Evolutionary conservation across 2,797 vertebrate species (phyloP), one percentile per base, ranked within the genome.

Genomic region (Threskiornis aethiopicus): DNA sequence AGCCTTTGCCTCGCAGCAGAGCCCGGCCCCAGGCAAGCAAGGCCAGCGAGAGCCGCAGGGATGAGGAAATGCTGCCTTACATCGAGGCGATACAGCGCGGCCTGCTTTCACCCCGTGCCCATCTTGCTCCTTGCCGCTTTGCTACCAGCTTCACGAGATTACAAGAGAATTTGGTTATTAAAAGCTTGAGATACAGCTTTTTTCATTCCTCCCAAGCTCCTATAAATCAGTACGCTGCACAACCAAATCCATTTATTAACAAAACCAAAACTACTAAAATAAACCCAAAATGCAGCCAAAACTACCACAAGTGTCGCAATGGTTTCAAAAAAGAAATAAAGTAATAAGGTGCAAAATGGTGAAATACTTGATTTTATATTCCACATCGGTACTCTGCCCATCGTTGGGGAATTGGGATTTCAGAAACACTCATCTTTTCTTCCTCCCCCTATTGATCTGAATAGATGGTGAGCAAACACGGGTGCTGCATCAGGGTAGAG

Each of bases 51-150:
- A 22, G 26, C 5, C 49, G 1, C 51, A 1, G 0, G 21, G 58
- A 1, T 9, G 6, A 26, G 35, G 28, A 33, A 49, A 2, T 2
- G 1, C 39, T 3, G 3, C 70, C 35, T n/a, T 7, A 21, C 35
- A 4, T 4, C 8, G 2, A 8, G 57, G 20, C 67, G 19, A 35
- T 5, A 2, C 13, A 8, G 41, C 0, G 33, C n/a, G 4, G 2
- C 1, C 57, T 4, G 1, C 79, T 29, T 39, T 12, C 33, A 20
- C 25, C n/a, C 16, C 6, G 8, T 3, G 2, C 2, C 4, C 11
- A 3, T 0, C 7, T 26, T 37, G 35, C 57, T 28, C 5, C 46
- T 25, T 44, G 35, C 41, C 10, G 21, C 6, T 80, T 73, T 28
- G 31, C 31, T 11, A 3, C 35, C 16, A 20, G 31, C n/a, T 73